These are phyloP conservation scores for Eugnorisma glareosa DNA, from an alignment of 2,888 invertebrate species.

Conservation along the genomic window DNA sequence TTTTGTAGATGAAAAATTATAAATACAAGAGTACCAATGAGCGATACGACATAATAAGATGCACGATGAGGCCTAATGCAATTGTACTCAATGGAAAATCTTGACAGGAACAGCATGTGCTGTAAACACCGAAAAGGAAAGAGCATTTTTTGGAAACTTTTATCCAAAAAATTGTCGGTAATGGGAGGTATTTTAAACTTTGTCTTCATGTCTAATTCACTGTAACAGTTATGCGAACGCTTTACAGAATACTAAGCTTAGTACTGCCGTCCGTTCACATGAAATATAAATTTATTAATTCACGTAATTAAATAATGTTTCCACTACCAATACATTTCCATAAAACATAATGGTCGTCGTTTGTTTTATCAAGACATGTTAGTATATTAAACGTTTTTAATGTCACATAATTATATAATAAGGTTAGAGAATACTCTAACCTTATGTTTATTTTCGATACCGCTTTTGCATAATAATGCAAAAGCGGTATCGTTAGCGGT, in stretches of 20 bases:
- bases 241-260: background rate
- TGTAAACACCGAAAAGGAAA: constrained; percentile 28
- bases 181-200: background rate
- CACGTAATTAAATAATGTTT: background rate
- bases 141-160: constrained; percentile 22
- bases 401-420: background rate
- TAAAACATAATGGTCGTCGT: background rate
- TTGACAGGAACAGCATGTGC: constrained; percentile 27
- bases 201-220: constrained; percentile 4
- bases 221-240: background rate
- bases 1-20: constrained; percentile 1
- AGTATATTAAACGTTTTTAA: background rate
- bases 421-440: too few species aligned
- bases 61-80: constrained; percentile 37
- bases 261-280: background rate
- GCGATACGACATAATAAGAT: constrained; percentile 14
- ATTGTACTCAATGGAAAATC: constrained; percentile 29
- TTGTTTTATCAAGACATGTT: too few species aligned
- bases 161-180: constrained; percentile 26
- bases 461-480: too few species aligned
- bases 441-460: too few species aligned
- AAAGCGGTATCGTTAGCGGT: background rate
- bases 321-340: background rate
- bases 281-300: background rate
- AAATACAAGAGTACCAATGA: constrained; percentile 28